Conservation (phyloP, 2,888 invertebrate species). For the Athalia cordata region DNA sequence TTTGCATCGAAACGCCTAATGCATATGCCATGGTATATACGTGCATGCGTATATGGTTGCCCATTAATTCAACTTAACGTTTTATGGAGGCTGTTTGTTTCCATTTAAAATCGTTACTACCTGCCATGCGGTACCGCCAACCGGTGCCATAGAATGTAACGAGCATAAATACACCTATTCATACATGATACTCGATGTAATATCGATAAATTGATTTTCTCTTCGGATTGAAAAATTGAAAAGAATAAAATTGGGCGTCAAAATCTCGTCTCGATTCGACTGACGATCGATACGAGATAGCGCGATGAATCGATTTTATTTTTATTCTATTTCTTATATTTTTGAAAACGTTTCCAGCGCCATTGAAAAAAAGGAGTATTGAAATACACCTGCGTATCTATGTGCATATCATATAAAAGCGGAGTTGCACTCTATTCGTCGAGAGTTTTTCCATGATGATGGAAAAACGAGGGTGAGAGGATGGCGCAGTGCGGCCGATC, state of each 20-base stretch:
- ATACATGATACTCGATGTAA: too few relatives aligned
- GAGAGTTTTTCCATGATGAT: constrained; percentile 7
- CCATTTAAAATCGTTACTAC: constrained; percentile 8
- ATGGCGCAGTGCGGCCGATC: constrained; percentile 47
- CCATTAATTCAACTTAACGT: constrained; percentile 34
- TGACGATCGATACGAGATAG: too few relatives aligned
- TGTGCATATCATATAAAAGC: too few relatives aligned
- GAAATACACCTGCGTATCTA: neutral
- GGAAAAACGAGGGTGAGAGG: constrained; percentile 21
- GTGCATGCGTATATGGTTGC: neutral
- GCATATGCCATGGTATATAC: constrained; percentile 6
- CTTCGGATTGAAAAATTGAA: too few relatives aligned
- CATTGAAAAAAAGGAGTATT: neutral
- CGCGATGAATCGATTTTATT: too few relatives aligned
- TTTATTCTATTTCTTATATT: too few relatives aligned
- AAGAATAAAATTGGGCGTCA: too few relatives aligned
- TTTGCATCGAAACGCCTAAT: constrained; percentile 32
- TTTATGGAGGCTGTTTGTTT: constrained; percentile 43
- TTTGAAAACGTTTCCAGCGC: neutral
- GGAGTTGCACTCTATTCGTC: constrained; percentile 9
- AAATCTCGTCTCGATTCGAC: too few relatives aligned
- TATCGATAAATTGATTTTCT: too few relatives aligned
- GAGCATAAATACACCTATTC: neutral
- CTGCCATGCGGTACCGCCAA: neutral
- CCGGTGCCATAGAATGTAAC: neutral